Conservation (phyloP, 2,113 vertebrate species). For the Otocyon megalotis region DNA sequence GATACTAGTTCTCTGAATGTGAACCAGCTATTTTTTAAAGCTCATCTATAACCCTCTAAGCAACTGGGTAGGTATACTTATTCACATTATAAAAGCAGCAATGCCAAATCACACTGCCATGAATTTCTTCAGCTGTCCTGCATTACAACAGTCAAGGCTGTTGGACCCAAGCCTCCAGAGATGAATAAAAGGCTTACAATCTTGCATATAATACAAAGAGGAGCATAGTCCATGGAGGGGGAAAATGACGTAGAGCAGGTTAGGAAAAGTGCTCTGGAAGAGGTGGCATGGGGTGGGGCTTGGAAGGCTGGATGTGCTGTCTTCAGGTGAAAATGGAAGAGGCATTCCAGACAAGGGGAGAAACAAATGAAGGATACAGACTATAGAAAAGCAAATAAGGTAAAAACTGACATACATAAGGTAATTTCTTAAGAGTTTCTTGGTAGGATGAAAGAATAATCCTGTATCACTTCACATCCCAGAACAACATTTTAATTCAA, state of each 20-base stretch:
- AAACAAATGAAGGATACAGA: not conserved
- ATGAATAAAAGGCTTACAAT: not conserved
- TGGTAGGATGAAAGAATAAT: not conserved
- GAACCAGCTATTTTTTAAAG: not conserved
- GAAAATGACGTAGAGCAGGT: accelerated
- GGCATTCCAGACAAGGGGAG: not conserved
- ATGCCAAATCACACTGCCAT: not conserved
- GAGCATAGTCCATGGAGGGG: not conserved
- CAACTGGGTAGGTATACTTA: not conserved
- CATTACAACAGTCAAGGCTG: not conserved
- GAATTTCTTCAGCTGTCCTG: not conserved
- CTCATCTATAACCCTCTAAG: not conserved
- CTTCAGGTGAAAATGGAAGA: not conserved
- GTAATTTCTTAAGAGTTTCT: not conserved
- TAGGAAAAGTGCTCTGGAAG: not conserved
- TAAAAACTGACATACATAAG: not conserved
- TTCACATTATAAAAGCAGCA: not conserved
- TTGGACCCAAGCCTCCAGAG: not conserved
- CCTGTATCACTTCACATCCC: not conserved
- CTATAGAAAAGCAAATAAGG: not conserved
- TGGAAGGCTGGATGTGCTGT: not conserved
- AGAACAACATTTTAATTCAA: not conserved
- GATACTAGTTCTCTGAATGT: not conserved
- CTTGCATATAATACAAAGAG: accelerated
- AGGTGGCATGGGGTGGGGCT: not conserved